A percentile compares a stretch with the other conserved stretches of the same genome.
These are phyloP conservation scores for Papio anubis DNA, from an alignment of 2,113 vertebrate species.

Conservation along the genomic window DNA sequence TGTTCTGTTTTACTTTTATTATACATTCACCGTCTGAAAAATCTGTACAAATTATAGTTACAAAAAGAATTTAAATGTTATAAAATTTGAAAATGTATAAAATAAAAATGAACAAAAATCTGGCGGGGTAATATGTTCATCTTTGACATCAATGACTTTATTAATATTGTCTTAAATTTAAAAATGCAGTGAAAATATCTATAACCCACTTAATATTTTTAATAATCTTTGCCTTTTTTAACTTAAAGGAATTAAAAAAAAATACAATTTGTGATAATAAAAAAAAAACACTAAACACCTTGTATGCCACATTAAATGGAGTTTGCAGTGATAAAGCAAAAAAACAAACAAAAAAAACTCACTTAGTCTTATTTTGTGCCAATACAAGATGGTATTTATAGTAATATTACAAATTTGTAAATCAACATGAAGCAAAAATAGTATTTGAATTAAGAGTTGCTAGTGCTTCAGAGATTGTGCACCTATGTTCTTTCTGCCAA, in stretches of 20 bases:
- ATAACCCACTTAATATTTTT: background rate
- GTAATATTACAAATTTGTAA: background rate
- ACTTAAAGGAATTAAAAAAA: background rate
- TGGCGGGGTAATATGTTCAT: background rate
- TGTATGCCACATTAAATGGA: background rate
- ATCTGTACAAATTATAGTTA: background rate
- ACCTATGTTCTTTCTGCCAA: background rate
- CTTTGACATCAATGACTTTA: background rate
- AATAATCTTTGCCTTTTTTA: background rate
- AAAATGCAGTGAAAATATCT: background rate
- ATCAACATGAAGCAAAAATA: background rate
- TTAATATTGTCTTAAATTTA: background rate
- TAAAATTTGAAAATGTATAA: slow-evolving; percentile 3
- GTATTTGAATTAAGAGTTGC: background rate
- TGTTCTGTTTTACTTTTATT: background rate
- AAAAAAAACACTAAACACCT: background rate
- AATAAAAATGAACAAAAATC: background rate
- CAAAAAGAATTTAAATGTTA: background rate
- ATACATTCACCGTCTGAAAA: background rate
- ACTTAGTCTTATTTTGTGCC: background rate
- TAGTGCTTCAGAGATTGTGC: background rate
- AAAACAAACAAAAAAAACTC: background rate
- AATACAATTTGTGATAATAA: background rate
- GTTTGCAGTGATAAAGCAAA: background rate
- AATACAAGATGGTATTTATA: background rate